phyloP scores from a whole-genome alignment of 2,113 vertebrate genomes.

The Gavialis gangeticus region DNA sequence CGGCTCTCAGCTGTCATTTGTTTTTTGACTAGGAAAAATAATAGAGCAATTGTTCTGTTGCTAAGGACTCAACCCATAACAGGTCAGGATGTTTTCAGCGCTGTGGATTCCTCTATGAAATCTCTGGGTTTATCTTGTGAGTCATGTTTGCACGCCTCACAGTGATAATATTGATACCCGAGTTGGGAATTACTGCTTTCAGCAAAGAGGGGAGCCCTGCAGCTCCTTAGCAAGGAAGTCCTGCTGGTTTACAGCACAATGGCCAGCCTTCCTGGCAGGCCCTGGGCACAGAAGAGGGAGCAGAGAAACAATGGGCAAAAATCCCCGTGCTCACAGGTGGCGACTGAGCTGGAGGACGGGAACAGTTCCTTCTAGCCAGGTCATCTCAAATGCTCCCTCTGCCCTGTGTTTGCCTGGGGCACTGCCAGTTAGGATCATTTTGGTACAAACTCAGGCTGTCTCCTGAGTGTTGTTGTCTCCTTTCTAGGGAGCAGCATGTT shows the following conservation, averaged over 20 bases:
- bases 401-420: neutral
- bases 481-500: neutral
- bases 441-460: neutral
- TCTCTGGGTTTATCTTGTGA: too few relatives aligned
- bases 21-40: too few relatives aligned
- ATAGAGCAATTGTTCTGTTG: too few relatives aligned
- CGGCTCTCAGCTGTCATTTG: too few relatives aligned
- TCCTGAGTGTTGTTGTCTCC: neutral
- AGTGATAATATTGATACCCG: too few relatives aligned
- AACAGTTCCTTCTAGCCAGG: neutral
- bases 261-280: neutral
- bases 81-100: too few relatives aligned
- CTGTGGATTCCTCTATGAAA: too few relatives aligned
- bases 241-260: neutral
- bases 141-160: too few relatives aligned
- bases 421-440: neutral
- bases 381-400: neutral
- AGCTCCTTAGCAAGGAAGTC: neutral
- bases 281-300: neutral
- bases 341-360: neutral
- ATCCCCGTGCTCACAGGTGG: fast-evolving
- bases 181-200: too few relatives aligned
- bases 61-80: too few relatives aligned
- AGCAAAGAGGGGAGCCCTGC: neutral
- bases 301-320: neutral